Evolutionary conservation across 1,140 invertebrate genomes (phyloP), one percentile per base, ranked within the genome.

Genomic region (Anastrepha obliqua): DNA sequence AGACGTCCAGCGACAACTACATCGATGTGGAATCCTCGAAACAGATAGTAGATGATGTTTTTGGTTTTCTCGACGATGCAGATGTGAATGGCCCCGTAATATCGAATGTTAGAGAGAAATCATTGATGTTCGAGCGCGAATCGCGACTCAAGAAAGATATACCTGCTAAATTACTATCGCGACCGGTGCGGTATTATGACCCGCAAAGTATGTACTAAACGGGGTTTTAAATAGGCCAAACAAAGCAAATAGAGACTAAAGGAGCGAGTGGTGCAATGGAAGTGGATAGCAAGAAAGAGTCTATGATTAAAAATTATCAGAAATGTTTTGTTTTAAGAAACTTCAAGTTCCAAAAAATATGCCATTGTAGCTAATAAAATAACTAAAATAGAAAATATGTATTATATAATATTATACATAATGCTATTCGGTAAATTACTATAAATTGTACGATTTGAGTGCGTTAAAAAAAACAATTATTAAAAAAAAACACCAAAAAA

Each of bases 31-130:
- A 90, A 93, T 95, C 78, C 88, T 94, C 91, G 93, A 95, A 93
- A 93, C 95, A 87, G 65, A 92, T 92, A 67, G 91, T 92, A 7
- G 91, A 92, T 47, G 91, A 92, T 87, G 91, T 91, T 3, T 95
- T 95, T 90, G 94, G 94, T 88, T 95, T 95, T 89, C 92, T 96
- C 17, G 94, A 95, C 64, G 90, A 94, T 20, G 93, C 94, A 74
- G 91, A 91, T 89, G 91, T 91, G 90, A 90, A 90, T 90, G 89
- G 90, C 0, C 47, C 87, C 44, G 85, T 91, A 65, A 90, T 91
- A 59, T 90, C 90, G 62, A 93, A 93, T 89, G 93, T 93, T 44
- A 93, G 91, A 89, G 92, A 92, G 88, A 93, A 93, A 88, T 92
- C 93, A 29, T 88, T 90, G 85, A 90, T 91, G 88, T 93, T 93